phyloP scores from a whole-genome alignment of 2,888 invertebrate genomes.

The Papilio gigon region DNA sequence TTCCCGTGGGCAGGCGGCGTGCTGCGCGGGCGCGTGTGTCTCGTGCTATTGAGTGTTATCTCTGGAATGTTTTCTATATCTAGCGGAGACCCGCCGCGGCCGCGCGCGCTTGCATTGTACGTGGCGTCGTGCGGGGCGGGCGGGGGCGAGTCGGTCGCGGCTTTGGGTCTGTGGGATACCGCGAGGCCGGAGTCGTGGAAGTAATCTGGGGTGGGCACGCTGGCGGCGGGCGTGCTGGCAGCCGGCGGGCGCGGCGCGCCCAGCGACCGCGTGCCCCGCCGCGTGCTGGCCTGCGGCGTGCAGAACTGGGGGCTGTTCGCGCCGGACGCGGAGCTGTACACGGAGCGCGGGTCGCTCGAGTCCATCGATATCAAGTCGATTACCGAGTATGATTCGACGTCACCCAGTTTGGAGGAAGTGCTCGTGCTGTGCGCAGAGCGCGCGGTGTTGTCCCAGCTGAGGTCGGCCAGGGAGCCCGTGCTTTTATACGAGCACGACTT shows the following conservation, averaged over 20 bases:
- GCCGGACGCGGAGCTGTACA: conserved; percentile 59
- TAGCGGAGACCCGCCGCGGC: conserved; percentile 55
- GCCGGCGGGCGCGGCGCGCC: conserved; percentile 62
- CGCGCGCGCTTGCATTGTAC: conserved; percentile 51
- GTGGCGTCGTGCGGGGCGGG: conserved; percentile 54
- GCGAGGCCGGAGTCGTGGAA: background rate
- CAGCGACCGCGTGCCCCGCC: conserved; percentile 55
- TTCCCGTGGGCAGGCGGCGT: background rate
- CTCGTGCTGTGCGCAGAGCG: conserved; percentile 51
- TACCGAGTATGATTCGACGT: conserved; percentile 68
- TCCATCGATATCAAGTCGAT: conserved; percentile 70
- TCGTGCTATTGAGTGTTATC: background rate
- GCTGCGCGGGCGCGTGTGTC: conserved; percentile 1
- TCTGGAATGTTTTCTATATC: conserved; percentile 2
- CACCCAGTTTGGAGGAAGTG: conserved; percentile 43
- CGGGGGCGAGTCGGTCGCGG: conserved; percentile 56
- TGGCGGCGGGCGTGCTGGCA: background rate
- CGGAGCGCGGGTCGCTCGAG: conserved; percentile 58
- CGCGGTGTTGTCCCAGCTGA: conserved; percentile 47
- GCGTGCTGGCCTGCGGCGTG: conserved; percentile 51
- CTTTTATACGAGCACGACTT: conserved; percentile 43
- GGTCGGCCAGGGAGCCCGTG: conserved; percentile 47
- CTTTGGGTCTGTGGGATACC: conserved; percentile 50
- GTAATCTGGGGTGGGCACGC: conserved; percentile 61
- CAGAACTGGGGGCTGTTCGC: conserved; percentile 50